Conservation (phyloP, 2,888 invertebrate species). For the Xanthostigma xanthostigma region DNA sequence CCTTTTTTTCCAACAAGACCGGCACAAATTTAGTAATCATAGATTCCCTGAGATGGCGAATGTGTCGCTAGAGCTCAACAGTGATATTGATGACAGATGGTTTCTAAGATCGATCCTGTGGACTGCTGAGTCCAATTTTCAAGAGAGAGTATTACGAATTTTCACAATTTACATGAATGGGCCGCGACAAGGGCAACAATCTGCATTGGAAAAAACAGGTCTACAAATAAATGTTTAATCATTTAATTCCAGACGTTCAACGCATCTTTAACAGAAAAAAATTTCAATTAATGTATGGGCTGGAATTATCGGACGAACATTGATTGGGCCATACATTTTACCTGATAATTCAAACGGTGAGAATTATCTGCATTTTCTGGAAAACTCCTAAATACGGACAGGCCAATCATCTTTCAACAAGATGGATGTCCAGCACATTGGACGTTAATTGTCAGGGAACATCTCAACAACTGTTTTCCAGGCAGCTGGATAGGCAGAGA, state of each 20-base stretch:
- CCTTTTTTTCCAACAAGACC: too few relatives aligned
- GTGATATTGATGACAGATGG: constrained; percentile 8
- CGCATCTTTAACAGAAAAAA: neutral
- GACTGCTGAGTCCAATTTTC: constrained; percentile 6
- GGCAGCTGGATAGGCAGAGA: neutral
- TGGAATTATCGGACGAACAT: neutral
- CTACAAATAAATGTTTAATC: too few relatives aligned
- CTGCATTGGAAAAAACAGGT: neutral
- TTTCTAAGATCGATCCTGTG: constrained; percentile 10
- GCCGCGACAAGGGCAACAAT: constrained; percentile 3
- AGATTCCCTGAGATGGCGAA: too few relatives aligned
- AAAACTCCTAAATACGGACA: too few relatives aligned
- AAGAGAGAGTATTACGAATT: constrained; percentile 6
- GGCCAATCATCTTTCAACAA: constrained; percentile 1
- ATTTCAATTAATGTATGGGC: constrained; percentile 6
- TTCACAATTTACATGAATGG: constrained; percentile 8
- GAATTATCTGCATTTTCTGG: neutral
- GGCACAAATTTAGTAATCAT: too few relatives aligned
- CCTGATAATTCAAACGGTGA: neutral
- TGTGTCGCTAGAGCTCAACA: too few relatives aligned
- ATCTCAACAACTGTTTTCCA: neutral
- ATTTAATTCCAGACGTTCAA: too few relatives aligned
- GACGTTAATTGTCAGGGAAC: neutral
- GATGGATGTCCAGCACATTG: neutral
- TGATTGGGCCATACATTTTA: neutral